Base-by-base conservation (phyloP, 2,113 vertebrate species). In the Romanogobio albipinnatus region DNA sequence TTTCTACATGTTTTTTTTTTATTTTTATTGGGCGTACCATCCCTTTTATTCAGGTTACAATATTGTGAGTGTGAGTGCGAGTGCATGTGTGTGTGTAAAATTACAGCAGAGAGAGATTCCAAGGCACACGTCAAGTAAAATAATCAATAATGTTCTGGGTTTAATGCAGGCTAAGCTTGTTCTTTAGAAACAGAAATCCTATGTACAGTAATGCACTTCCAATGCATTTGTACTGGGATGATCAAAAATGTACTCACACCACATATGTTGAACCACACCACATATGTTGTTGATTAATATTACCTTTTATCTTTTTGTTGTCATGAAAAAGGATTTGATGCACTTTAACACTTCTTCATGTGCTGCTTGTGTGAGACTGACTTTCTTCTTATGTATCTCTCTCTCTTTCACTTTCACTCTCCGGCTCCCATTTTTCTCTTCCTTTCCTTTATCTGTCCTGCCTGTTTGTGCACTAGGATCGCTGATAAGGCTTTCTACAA, bases 401-500 rank as follows among this genome's bases (percentile, higher is more conserved):
- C 86, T 89, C 74, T 89, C 71, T 83, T 89, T 90, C 86, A 64
- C 71, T 83, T 89, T 90, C 86, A 64, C 83, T 73, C 5, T 43
- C 86, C 79, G 53, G 36, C 73, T 51, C 51, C 24, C 58, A 26
- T 58, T 51, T 43, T 59, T 86, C 49, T 82, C 81, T 49, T 76
- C 33, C 17, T 33, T 4, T 49, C 22, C 88, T 87, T 89, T 97
- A 92, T 92, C 90, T 80, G 84, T 82, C 87, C 89, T 84, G 91
- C 88, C 89, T 92, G 90, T 89, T 92, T 93, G 91, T 87, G 43
- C 78, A 90, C 92, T 96, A 99, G 98, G 97, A 98, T 98, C 92
- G 97, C 96, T 95, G 98, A 99, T 96, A 97, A 98, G 96, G 97
- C 96, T 93, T 99, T 99, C 97, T 99, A 98, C 97, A 96, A 99